Percentiles rank a stretch among this genome's conserved stretches.
Evolutionary conservation across 2,113 vertebrate genomes (phyloP).

Genomic region (Anguilla japonica): DNA sequence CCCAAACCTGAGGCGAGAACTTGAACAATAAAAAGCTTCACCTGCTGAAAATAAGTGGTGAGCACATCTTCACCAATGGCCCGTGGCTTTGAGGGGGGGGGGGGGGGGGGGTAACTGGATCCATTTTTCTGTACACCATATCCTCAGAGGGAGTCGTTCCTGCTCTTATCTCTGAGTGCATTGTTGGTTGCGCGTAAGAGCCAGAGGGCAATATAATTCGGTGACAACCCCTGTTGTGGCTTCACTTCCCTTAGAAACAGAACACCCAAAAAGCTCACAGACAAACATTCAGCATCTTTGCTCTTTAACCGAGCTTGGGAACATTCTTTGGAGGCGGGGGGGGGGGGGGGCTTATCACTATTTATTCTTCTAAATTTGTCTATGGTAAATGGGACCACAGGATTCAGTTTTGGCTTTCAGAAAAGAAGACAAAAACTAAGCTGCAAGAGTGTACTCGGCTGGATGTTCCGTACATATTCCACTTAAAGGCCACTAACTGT

Average conservation of each 20-base stretch:
- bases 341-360: too few species aligned
- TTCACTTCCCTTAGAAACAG: background rate
- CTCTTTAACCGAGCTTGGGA: background rate
- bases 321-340: too few species aligned
- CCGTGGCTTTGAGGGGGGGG: background rate
- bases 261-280: background rate
- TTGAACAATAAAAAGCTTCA: background rate
- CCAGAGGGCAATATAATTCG: background rate
- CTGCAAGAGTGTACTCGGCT: background rate
- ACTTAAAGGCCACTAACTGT: background rate
- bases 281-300: background rate
- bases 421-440: background rate
- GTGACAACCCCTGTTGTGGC: background rate
- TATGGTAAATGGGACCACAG: too few species aligned
- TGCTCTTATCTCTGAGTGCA: background rate
- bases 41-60: constrained; percentile 1
- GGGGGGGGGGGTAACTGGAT: background rate
- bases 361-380: too few species aligned
- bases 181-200: background rate
- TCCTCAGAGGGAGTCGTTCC: background rate
- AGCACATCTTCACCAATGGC: background rate
- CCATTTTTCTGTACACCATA: background rate
- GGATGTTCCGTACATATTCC: background rate
- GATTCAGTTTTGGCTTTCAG: too few species aligned
- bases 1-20: background rate